Conservation (phyloP, 2,797 vertebrate genomes). For the Chaunax sp. region DNA sequence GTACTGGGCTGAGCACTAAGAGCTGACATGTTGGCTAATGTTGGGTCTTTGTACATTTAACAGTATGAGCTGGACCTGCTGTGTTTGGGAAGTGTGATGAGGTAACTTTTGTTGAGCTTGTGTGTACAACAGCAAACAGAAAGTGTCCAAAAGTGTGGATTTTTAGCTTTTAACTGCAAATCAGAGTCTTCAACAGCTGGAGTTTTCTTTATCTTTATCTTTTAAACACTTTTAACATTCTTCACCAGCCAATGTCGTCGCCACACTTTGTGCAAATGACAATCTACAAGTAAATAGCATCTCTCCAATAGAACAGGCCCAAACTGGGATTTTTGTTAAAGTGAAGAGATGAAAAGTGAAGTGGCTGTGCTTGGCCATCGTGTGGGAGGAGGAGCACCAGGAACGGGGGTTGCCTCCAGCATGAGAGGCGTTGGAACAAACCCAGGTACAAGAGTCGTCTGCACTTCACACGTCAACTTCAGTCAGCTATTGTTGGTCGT, state of each 20-base stretch:
- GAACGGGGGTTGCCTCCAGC: conserved; percentile 14
- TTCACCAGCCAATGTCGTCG: not conserved
- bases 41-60: too few species aligned
- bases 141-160: not conserved
- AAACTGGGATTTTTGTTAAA: not conserved
- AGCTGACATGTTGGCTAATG: too few species aligned
- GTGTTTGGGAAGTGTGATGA: too few species aligned
- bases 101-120: too few species aligned
- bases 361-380: conserved; percentile 23
- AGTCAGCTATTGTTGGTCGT: conserved; percentile 42
- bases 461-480: conserved; percentile 48
- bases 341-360: conserved; percentile 31
- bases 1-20: too few species aligned
- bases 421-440: conserved; percentile 55
- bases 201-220: not conserved
- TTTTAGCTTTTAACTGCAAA: not conserved
- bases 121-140: too few species aligned
- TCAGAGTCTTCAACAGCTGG: not conserved
- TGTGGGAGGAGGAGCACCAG: conserved; percentile 1
- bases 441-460: conserved; percentile 18
- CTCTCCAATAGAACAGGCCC: conserved; percentile 13
- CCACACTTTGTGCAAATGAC: not conserved
- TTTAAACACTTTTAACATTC: not conserved
- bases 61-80: too few species aligned
- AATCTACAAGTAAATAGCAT: not conserved